Conservation (phyloP, 2,113 vertebrate genomes). For the Macrotus californicus region DNA sequence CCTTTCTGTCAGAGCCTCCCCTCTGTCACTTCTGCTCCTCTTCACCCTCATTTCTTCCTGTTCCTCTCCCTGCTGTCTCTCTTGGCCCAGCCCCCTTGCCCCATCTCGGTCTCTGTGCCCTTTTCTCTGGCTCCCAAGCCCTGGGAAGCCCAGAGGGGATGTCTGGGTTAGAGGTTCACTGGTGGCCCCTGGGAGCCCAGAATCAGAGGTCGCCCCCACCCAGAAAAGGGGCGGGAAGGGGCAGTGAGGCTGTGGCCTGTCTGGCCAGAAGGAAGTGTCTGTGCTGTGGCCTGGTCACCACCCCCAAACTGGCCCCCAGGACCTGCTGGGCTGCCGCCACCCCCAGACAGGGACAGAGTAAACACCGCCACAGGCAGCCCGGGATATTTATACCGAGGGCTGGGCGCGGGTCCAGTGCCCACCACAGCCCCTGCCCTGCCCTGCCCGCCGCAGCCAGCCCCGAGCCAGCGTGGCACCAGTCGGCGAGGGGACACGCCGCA, state of each 20-base stretch:
- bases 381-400: slow-evolving; percentile 69
- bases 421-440: slow-evolving; percentile 74
- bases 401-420: slow-evolving; percentile 67
- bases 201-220: background rate
- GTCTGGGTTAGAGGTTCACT: slow-evolving; percentile 7
- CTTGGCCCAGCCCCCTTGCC: background rate
- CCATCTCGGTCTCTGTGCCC: background rate
- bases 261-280: slow-evolving; percentile 68
- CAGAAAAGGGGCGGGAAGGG: background rate
- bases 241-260: slow-evolving; percentile 31
- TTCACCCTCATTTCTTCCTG: background rate
- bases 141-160: background rate
- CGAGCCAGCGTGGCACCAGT: slow-evolving; percentile 70
- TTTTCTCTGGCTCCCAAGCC: background rate
- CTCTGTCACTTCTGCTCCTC: background rate
- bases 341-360: slow-evolving; percentile 58
- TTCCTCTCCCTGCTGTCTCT: background rate
- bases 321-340: slow-evolving; percentile 47
- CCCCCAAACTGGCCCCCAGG: slow-evolving; percentile 21
- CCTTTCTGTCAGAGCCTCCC: background rate
- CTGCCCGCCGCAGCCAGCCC: slow-evolving; percentile 58
- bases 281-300: slow-evolving; percentile 61
- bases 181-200: slow-evolving; percentile 4
- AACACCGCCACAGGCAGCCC: slow-evolving; percentile 60
- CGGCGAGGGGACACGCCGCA: slow-evolving; percentile 21